Evolutionary conservation across 2,797 vertebrate genomes (phyloP).

Genomic region (Myotis findleyi): DNA sequence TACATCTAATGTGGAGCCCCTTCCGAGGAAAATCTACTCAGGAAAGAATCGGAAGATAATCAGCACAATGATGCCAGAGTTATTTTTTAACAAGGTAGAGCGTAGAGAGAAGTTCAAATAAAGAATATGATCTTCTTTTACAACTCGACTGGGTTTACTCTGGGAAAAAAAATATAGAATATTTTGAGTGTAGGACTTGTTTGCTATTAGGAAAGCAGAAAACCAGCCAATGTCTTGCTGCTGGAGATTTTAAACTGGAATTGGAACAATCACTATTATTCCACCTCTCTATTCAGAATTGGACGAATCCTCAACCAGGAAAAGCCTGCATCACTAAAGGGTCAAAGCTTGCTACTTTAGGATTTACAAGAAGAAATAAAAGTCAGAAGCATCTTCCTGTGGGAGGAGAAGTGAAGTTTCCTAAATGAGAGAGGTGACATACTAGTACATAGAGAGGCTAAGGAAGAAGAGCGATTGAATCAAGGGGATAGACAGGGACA

Average conservation of each 20-base stretch:
- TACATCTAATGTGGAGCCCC: background rate
- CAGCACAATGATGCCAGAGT: background rate
- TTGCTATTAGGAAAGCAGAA: background rate
- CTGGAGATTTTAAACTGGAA: background rate
- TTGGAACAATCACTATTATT: background rate
- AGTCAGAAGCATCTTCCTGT: background rate
- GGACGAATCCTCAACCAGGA: background rate
- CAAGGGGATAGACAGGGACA: background rate
- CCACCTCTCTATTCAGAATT: background rate
- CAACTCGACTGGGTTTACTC: background rate
- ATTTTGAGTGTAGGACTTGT: background rate
- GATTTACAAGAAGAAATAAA: background rate
- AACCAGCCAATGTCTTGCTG: background rate
- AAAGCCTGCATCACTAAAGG: background rate
- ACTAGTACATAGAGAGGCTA: too few relatives aligned
- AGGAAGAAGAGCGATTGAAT: background rate
- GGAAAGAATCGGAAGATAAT: background rate
- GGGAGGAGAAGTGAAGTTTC: background rate
- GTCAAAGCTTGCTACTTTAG: background rate
- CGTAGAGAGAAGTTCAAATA: background rate
- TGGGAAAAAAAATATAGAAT: background rate
- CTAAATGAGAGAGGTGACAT: background rate
- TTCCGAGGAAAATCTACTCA: background rate
- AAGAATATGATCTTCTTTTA: background rate
- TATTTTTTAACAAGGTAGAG: background rate